Base-by-base conservation (phyloP, 2,113 vertebrate genomes). In the Calcarius ornatus region DNA sequence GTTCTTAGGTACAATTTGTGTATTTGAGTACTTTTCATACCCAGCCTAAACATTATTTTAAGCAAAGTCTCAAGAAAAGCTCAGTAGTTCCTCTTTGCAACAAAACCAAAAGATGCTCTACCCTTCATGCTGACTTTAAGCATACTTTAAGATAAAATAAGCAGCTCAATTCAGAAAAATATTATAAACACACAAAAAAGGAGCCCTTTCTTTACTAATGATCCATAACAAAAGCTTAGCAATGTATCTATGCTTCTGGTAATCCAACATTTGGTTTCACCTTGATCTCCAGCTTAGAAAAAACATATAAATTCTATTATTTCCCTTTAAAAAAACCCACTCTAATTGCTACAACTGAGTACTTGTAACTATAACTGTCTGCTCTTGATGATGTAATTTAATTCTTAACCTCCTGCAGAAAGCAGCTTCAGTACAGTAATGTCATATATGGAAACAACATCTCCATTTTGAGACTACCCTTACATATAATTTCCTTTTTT, bases 201-300 rank as follows among this genome's bases (percentile, higher is more conserved):
- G 5, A 57, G 24, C 2, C 22, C 20, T 43, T 80, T 59, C 35
- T 60, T 92, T 56, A 56, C 4, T 37, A 56, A 27, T 5, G 5
- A 56, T 65, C 42, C 14, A 8, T 8, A 60, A 63, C 8, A 42
- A 73, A 42, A 6, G 2, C 4, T 87, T 38, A 15, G 23, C 31
- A 77, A 3, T 7, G 8, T n/a, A n/a, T 27, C 18, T 56, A 0
- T 3, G 1, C 40, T 59, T 45, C 48, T 54, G 33, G 8, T 20
- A 54, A 50, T 25, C 35, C 24, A 40, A 15, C 11, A 80, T 42
- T 57, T 59, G 14, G 28, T 64, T 56, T 66, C 42, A 63, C 14
- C 7, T 57, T 40, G 40, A 81, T 20, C 13, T 43, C 7, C 7
- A 45, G 4, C 11, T 60, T 42, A 30, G 5, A 73, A 86, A 73